phyloP scores from a whole-genome alignment of 2,797 vertebrate genomes.

The Thalassophryne amazonica region DNA sequence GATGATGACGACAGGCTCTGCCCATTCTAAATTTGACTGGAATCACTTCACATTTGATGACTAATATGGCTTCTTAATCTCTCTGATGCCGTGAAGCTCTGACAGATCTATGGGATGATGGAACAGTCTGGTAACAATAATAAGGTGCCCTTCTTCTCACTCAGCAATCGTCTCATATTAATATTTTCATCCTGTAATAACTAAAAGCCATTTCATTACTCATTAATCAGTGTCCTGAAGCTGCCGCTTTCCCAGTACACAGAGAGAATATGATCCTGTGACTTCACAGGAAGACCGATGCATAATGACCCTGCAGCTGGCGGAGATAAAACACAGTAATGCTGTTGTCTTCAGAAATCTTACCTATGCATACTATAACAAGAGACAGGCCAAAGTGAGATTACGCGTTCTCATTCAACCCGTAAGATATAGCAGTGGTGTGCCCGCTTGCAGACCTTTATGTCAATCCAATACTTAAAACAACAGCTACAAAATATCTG shows the following conservation, averaged over 20 bases:
- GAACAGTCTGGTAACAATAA: constrained; percentile 64
- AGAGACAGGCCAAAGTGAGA: constrained; percentile 34
- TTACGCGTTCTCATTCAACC: constrained; percentile 18
- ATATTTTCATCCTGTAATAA: constrained; percentile 71
- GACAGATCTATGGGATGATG: constrained; percentile 67
- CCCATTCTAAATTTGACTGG: constrained; percentile 39
- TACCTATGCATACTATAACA: constrained; percentile 35
- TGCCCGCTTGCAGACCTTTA: constrained; percentile 24
- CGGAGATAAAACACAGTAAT: constrained; percentile 54
- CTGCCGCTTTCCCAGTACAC: constrained; percentile 44
- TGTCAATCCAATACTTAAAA: constrained; percentile 65
- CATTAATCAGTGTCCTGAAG: constrained; percentile 71
- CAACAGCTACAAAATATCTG: constrained; percentile 46
- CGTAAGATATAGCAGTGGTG: constrained; percentile 24
- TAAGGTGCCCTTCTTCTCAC: constrained; percentile 64
- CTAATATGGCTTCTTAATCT: constrained; percentile 66
- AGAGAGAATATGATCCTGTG: constrained; percentile 61
- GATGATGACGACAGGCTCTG: constrained; percentile 47
- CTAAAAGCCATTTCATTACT: constrained; percentile 74
- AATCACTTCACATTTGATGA: constrained; percentile 63
- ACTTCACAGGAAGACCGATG: constrained; percentile 55
- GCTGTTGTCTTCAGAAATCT: constrained; percentile 56
- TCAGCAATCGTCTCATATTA: constrained; percentile 68
- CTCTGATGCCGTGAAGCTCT: constrained; percentile 47
- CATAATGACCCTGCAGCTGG: constrained; percentile 66